Evolutionary conservation across 2,888 invertebrate genomes (phyloP).

Genomic region (Sisyra terminalis): DNA sequence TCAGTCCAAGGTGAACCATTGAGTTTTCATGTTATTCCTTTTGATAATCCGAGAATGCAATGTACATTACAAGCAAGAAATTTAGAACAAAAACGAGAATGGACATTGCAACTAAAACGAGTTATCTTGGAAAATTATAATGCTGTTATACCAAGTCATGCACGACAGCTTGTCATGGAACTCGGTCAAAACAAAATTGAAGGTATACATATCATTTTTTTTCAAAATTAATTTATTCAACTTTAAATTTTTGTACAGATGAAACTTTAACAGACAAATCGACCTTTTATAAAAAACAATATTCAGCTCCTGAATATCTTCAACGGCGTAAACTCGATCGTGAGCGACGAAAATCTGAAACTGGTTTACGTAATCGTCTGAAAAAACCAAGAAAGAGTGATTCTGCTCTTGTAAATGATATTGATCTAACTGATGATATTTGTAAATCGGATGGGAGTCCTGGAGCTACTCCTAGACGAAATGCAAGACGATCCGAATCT

Average conservation of each 20-base stretch:
- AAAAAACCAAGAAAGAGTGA: conserved; percentile 35
- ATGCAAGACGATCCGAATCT: conserved; percentile 23
- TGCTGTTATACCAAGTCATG: conserved; percentile 86
- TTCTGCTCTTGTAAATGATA: conserved; percentile 13
- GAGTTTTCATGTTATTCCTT: conserved; percentile 92
- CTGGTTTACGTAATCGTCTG: conserved; percentile 37
- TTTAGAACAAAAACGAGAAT: conserved; percentile 71
- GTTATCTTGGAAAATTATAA: conserved; percentile 90
- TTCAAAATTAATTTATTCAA: background rate
- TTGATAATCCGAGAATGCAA: conserved; percentile 84
- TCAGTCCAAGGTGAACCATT: conserved; percentile 86
- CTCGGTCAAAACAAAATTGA: conserved; percentile 62
- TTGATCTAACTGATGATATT: background rate
- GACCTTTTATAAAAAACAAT: conserved; percentile 41
- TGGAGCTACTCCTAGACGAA: background rate
- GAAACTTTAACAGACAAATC: conserved; percentile 44
- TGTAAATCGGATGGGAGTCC: conserved; percentile 1
- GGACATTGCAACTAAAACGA: conserved; percentile 63
- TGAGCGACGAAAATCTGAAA: conserved; percentile 47
- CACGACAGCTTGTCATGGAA: conserved; percentile 80
- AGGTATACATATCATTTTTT: conserved; percentile 25
- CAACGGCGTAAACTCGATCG: conserved; percentile 66
- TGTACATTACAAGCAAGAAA: conserved; percentile 76
- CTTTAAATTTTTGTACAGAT: conserved; percentile 27
- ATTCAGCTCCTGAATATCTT: conserved; percentile 78